phyloP scores from a whole-genome alignment of 2,113 vertebrate genomes.

The Myotis lucifugus region DNA sequence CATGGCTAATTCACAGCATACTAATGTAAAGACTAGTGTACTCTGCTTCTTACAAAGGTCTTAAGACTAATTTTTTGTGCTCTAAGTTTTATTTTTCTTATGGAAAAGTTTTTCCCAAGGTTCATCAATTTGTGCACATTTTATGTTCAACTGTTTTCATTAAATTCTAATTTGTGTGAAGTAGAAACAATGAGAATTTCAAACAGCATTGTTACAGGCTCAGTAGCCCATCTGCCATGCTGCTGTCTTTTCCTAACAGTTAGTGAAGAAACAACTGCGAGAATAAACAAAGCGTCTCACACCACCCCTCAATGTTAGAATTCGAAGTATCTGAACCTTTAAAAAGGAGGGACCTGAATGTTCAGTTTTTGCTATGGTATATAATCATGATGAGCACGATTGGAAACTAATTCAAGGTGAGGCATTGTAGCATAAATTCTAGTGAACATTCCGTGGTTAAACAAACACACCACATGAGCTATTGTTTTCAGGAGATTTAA shows the following conservation, averaged over 20 bases:
- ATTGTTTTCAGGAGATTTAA: background rate
- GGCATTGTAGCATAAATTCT: conserved; percentile 10
- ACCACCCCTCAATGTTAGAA: background rate
- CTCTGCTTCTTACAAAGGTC: background rate
- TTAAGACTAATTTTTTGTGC: background rate
- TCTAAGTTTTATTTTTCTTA: conserved; percentile 35
- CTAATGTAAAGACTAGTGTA: background rate
- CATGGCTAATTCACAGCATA: background rate
- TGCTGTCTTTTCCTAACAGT: conserved; percentile 46
- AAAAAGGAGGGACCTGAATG: background rate
- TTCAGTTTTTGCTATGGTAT: conserved; percentile 32
- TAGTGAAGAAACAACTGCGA: conserved; percentile 46
- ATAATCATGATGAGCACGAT: conserved; percentile 50
- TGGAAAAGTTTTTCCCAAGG: background rate
- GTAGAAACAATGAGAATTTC: conserved; percentile 58
- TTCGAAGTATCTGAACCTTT: conserved; percentile 11
- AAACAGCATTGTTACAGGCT: conserved; percentile 62
- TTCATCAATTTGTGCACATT: conserved; percentile 50
- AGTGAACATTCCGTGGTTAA: background rate
- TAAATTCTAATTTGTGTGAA: conserved; percentile 70
- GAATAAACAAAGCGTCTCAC: conserved; percentile 56
- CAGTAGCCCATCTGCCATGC: conserved; percentile 63
- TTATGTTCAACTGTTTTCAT: conserved; percentile 70
- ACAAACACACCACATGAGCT: background rate
- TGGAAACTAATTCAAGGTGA: conserved; percentile 81